Conservation (phyloP, 2,797 vertebrate species). For the Cossypha niveicapilla region DNA sequence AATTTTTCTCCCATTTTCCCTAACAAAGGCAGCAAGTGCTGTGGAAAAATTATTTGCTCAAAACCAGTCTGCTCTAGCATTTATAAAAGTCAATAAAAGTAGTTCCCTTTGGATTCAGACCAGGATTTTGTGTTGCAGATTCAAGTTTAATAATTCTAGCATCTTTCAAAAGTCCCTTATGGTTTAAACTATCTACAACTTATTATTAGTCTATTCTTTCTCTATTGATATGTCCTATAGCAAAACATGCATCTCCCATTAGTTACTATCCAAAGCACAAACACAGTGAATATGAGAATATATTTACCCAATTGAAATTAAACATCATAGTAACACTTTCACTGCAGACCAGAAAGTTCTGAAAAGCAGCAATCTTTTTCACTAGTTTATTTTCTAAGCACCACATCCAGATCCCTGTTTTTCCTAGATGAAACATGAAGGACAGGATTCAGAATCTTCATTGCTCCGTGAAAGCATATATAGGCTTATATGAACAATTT, state of each 20-base stretch:
- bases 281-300: not conserved
- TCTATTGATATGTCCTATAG: not conserved
- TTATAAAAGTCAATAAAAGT: not conserved
- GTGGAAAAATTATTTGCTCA: not conserved
- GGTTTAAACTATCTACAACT: not conserved
- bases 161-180: not conserved
- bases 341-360: not conserved
- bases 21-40: not conserved
- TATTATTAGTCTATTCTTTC: not conserved
- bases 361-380: not conserved
- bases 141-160: not conserved
- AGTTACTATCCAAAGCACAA: not conserved
- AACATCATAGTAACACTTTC: accelerated
- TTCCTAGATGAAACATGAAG: not conserved
- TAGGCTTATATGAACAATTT: not conserved
- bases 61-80: not conserved
- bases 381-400: not conserved
- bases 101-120: not conserved
- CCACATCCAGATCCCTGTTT: accelerated
- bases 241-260: not conserved
- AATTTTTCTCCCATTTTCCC: not conserved
- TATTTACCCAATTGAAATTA: not conserved
- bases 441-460: not conserved
- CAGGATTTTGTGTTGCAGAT: not conserved
- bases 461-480: not conserved